Evolutionary conservation across 2,888 invertebrate genomes (phyloP), one percentile per base, ranked within the genome.

Genomic region (Amiota mariae): DNA sequence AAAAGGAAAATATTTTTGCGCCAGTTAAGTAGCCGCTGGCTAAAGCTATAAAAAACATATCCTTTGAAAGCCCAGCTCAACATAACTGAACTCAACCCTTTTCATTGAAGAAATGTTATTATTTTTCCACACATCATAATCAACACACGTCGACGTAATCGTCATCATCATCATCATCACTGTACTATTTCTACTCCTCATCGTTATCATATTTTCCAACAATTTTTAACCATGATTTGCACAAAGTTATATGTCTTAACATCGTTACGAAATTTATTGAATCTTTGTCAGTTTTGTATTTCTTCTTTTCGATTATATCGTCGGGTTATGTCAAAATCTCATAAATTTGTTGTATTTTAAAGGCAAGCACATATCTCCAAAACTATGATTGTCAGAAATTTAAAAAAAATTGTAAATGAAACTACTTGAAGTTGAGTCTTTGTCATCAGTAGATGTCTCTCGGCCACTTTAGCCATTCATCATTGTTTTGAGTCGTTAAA

Each of bases 221-320:
- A 85, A 83, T 87, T 87, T 87, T 86, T 81, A 78, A 79, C 82
- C 80, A 87, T 86, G 85, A 85, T 86, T 84, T 85, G 81, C 77
- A 81, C 76, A 80, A 85, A 79, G 4, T 36, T 36, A 6, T 36
- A 36, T 36, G 36, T 2, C 6, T 36, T 36, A 36, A 36, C 36
- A 36, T 36, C 36, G 2, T 36, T 36, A 36, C 36, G 36, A 6
- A 36, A 36, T 36, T 6, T 36, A 24, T 24, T 24, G 24, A 24
- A 24, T 24, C 1, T 24, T 24, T 24, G 24, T n/a, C 1, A 24
- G 3, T 24, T 6, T 36, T 36, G 36, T 36, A 6, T 36, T 2
- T 36, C 6, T 6, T 36, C 6, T 2, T 36, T 36, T 36, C 6
- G 36, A 3, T 36, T 6, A 36, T 36, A 36, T 6, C 36, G 0